Conservation (phyloP, 2,113 vertebrate genomes). For the Cryptoleucopteryx plumbea region DNA sequence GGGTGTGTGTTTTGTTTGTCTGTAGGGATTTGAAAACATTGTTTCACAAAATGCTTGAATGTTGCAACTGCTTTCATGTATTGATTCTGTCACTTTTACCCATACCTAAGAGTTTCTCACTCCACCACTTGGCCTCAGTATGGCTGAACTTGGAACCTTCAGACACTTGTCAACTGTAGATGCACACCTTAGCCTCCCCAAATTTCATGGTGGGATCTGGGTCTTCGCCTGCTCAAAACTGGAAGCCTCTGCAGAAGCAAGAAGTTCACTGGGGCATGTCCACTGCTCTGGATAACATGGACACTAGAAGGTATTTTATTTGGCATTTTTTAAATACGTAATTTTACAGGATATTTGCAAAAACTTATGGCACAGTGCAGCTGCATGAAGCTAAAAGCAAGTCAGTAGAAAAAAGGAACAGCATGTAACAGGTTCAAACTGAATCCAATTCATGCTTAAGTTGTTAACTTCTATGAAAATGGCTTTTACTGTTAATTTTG, state of each 20-base stretch:
- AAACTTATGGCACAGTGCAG: background rate
- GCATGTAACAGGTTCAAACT: background rate
- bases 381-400: background rate
- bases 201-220: background rate
- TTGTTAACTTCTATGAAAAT: background rate
- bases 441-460: background rate
- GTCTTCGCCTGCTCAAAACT: background rate
- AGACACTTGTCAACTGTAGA: fast-evolving
- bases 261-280: background rate
- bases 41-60: background rate
- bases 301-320: background rate
- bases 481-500: background rate
- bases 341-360: background rate
- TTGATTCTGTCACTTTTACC: background rate
- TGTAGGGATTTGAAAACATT: background rate
- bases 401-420: background rate
- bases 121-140: background rate
- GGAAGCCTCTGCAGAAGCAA: background rate
- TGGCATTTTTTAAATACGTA: fast-evolving
- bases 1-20: background rate
- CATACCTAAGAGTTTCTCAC: background rate
- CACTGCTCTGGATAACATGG: background rate
- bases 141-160: fast-evolving
- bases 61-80: background rate
- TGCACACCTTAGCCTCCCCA: too few relatives aligned